Evolutionary conservation across 1,140 invertebrate species (phyloP).

Genomic region (Himalopsyche phryganea): DNA sequence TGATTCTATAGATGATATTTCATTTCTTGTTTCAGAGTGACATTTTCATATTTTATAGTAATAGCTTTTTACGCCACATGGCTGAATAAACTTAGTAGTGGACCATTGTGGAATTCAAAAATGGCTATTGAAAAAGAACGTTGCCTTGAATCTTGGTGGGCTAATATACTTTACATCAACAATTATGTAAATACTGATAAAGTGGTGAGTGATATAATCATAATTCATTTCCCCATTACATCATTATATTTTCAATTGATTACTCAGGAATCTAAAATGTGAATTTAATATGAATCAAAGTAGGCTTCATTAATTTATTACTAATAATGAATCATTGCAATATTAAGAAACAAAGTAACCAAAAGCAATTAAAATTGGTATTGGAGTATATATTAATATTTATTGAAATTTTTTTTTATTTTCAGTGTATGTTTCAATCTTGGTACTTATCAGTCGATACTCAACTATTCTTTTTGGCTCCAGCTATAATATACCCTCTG

Average conservation of each 20-base stretch:
- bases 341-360: too few relatives aligned
- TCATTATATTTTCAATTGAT: too few relatives aligned
- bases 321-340: too few relatives aligned
- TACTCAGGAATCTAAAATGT: too few relatives aligned
- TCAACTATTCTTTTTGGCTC: constrained; percentile 76
- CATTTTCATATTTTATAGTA: constrained; percentile 65
- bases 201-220: constrained; percentile 60
- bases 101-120: constrained; percentile 63
- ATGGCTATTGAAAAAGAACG: constrained; percentile 59
- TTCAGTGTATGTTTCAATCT: constrained; percentile 83
- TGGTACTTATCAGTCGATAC: constrained; percentile 90
- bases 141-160: constrained; percentile 77
- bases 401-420: constrained; percentile 25
- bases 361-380: too few relatives aligned
- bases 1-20: too few relatives aligned
- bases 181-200: constrained; percentile 71
- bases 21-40: constrained; percentile 59
- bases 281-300: too few relatives aligned
- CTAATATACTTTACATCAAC: constrained; percentile 80
- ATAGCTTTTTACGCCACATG: constrained; percentile 68
- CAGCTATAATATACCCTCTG: constrained; percentile 68
- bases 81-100: constrained; percentile 60
- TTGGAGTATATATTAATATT: too few relatives aligned
- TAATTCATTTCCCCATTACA: too few relatives aligned
- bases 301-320: too few relatives aligned